Conservation (phyloP, 1,140 invertebrate species). For the Orius laevigatus region DNA sequence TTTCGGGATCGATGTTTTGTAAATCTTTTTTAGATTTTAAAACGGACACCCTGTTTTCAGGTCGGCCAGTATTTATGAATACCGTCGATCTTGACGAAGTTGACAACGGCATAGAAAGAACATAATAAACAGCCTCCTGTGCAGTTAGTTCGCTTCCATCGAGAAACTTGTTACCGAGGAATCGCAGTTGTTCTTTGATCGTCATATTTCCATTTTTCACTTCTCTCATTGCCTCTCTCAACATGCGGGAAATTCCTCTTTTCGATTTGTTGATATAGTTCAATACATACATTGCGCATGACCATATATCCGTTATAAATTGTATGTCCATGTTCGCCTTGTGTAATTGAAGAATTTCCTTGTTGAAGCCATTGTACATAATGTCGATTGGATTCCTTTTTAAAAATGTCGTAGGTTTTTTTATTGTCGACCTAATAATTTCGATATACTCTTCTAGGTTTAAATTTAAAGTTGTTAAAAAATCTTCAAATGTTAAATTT, state of each 20-base stretch:
- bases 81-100: too few species aligned
- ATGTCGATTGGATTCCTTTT: neutral
- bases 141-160: neutral
- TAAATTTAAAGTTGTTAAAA: neutral
- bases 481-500: neutral
- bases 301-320: too few species aligned
- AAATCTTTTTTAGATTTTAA: neutral
- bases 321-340: neutral
- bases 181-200: neutral
- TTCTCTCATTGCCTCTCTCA: neutral
- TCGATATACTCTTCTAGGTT: neutral
- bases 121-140: conserved; percentile 4
- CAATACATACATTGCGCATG: too few species aligned
- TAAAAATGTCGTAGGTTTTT: neutral
- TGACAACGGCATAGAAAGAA: conserved; percentile 1
- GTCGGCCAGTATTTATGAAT: neutral
- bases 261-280: conserved; percentile 6
- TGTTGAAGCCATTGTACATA: neutral
- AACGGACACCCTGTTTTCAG: too few species aligned
- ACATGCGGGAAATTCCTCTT: neutral
- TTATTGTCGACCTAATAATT: neutral
- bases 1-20: neutral
- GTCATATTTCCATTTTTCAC: too few species aligned
- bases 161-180: neutral
- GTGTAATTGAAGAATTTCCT: neutral